Percentiles rank a stretch among this genome's conserved stretches.
Evolutionary conservation across 2,888 invertebrate species (phyloP).

Genomic region (Drosophila niveifrons): DNA sequence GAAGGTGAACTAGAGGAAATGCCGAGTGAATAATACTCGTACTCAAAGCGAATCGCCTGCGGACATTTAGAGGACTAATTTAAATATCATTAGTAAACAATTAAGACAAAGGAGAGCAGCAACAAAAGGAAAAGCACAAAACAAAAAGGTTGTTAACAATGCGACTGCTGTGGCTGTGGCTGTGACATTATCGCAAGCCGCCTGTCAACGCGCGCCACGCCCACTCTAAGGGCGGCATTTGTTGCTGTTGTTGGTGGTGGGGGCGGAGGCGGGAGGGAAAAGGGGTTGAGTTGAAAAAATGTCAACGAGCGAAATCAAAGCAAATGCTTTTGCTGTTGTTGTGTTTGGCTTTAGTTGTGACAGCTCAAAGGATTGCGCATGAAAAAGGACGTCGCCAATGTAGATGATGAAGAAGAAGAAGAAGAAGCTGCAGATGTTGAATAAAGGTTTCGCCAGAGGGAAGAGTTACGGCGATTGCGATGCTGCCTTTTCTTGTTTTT

Average conservation of each 20-base stretch:
- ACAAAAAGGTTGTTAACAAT: conserved; percentile 41
- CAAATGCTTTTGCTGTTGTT: conserved; percentile 38
- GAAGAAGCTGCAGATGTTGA: conserved; percentile 11
- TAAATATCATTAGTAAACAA: conserved; percentile 79
- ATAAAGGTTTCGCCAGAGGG: conserved; percentile 20
- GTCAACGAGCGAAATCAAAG: conserved; percentile 42
- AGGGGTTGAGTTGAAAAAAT: conserved; percentile 33
- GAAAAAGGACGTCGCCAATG: conserved; percentile 9
- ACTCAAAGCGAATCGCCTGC: conserved; percentile 53
- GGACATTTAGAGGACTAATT: conserved; percentile 78
- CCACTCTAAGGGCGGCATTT: conserved; percentile 20
- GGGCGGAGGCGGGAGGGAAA: not conserved
- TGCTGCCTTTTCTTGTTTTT: conserved; percentile 28
- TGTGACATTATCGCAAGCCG: conserved; percentile 40
- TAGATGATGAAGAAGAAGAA: conserved; percentile 18
- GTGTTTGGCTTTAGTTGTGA: conserved; percentile 57
- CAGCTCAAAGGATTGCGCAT: conserved; percentile 48
- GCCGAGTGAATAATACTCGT: conserved; percentile 35
- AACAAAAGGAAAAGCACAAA: conserved; percentile 20
- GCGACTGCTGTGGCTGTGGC: conserved; percentile 8
- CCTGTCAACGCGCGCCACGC: conserved; percentile 61
- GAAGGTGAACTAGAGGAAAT: conserved; percentile 36
- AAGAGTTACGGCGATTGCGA: not conserved
- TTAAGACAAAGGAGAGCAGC: conserved; percentile 66
- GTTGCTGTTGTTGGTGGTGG: not conserved